These are phyloP conservation scores for Patella caerulea DNA, from an alignment of 2,888 invertebrate genomes.

Conservation along the genomic window DNA sequence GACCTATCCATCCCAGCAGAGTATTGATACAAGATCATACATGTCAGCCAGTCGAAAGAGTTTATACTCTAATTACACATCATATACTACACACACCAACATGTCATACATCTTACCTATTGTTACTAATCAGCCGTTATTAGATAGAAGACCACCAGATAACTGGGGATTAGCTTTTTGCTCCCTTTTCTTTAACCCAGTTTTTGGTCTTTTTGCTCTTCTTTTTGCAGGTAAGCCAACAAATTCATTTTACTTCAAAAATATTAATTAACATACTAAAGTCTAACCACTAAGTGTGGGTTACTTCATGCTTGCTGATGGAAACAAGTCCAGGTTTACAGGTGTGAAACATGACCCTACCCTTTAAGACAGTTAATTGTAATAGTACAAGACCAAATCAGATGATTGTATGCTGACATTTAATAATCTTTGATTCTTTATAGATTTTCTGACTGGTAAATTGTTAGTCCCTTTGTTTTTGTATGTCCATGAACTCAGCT, in stretches of 20 bases:
- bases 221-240: constrained; percentile 52
- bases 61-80: constrained; percentile 60
- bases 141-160: constrained; percentile 50
- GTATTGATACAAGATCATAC: constrained; percentile 44
- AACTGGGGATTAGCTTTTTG: constrained; percentile 61
- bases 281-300: no score
- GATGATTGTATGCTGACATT: no score
- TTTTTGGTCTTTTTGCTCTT: constrained; percentile 63
- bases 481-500: no score
- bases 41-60: constrained; percentile 56
- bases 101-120: constrained; percentile 61
- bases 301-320: no score
- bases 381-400: no score
- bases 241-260: no score
- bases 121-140: constrained; percentile 57
- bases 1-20: constrained; percentile 58
- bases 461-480: no score
- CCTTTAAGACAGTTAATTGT: no score
- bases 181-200: constrained; percentile 59
- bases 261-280: neutral
- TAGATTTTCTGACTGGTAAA: no score
- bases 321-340: no score
- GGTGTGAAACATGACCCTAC: no score
- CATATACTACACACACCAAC: constrained; percentile 50
- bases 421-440: no score